These are phyloP conservation scores for Pogonocichla stellata DNA, from an alignment of 2,113 vertebrate genomes.

Conservation along the genomic window DNA sequence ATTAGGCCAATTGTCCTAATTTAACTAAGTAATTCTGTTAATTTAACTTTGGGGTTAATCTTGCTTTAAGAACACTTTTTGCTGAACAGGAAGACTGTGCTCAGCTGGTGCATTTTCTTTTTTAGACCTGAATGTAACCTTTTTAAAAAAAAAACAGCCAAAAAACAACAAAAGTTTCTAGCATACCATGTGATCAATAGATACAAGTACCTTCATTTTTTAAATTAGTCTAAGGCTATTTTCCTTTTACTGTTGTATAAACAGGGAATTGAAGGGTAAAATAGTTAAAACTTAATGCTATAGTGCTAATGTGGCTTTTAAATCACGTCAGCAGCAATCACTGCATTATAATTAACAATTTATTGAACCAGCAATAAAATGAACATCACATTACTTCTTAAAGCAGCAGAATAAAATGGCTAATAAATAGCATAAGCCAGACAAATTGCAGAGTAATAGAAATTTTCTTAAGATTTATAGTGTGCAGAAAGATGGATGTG, in stretches of 20 bases:
- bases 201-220: conserved; percentile 79
- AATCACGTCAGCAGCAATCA: conserved; percentile 90
- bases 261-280: conserved; percentile 87
- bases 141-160: not conserved
- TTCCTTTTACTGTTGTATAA: conserved; percentile 86
- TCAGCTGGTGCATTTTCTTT: conserved; percentile 7
- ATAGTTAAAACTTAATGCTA: conserved; percentile 90
- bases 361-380: conserved; percentile 92
- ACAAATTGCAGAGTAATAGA: conserved; percentile 91
- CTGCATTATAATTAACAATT: conserved; percentile 92
- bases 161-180: conserved; percentile 59
- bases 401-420: conserved; percentile 89
- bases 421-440: conserved; percentile 90
- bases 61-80: conserved; percentile 36
- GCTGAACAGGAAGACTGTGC: not conserved
- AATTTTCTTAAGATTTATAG: conserved; percentile 90
- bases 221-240: conserved; percentile 79
- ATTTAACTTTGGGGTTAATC: conserved; percentile 55
- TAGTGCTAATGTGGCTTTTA: conserved; percentile 89
- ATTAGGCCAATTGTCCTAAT: conserved; percentile 35
- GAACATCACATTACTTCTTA: conserved; percentile 89
- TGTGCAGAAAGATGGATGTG: conserved; percentile 87
- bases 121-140: conserved; percentile 57
- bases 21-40: conserved; percentile 46
- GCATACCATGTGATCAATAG: conserved; percentile 73